Percentiles rank a stretch among this genome's conserved stretches.
Conservation (phyloP, 2,888 invertebrate genomes). For the Corythucha ciliata region DNA sequence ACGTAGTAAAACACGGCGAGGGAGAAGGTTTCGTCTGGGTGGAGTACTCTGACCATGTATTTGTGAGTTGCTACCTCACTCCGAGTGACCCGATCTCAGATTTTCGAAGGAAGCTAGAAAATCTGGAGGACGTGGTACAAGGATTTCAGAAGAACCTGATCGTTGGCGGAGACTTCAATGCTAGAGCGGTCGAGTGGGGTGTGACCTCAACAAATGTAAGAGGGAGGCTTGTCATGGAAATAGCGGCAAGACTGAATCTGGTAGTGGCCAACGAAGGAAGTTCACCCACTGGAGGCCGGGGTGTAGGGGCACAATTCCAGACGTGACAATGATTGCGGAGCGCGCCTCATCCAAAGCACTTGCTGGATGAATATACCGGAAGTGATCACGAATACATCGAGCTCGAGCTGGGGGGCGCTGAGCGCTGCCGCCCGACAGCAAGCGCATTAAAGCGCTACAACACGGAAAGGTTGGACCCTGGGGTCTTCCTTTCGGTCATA, state of each 20-base stretch:
- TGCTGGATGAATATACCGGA: slow-evolving; percentile 20
- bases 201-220: slow-evolving; percentile 31
- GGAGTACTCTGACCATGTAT: slow-evolving; percentile 12
- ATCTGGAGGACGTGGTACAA: slow-evolving; percentile 7
- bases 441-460: background rate
- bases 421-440: background rate
- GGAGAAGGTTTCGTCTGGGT: slow-evolving; percentile 25
- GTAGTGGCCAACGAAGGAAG: slow-evolving; percentile 25
- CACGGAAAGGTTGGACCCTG: background rate
- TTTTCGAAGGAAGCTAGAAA: slow-evolving; percentile 13
- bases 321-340: slow-evolving; percentile 3
- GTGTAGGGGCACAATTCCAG: slow-evolving; percentile 4
- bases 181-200: slow-evolving; percentile 33
- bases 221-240: slow-evolving; percentile 32
- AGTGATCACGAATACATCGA: slow-evolving; percentile 32
- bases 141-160: slow-evolving; percentile 17
- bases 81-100: slow-evolving; percentile 21
- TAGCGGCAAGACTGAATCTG: slow-evolving; percentile 31
- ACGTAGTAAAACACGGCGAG: background rate
- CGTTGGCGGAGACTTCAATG: slow-evolving; percentile 30
- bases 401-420: background rate
- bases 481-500: background rate
- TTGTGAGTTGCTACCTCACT: slow-evolving; percentile 21
- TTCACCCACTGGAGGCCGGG: slow-evolving; percentile 10
- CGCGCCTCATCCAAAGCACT: background rate